Evolutionary conservation across 2,888 invertebrate genomes (phyloP), one percentile per base, ranked within the genome.

Genomic region (Zaprionus obscuricornis): DNA sequence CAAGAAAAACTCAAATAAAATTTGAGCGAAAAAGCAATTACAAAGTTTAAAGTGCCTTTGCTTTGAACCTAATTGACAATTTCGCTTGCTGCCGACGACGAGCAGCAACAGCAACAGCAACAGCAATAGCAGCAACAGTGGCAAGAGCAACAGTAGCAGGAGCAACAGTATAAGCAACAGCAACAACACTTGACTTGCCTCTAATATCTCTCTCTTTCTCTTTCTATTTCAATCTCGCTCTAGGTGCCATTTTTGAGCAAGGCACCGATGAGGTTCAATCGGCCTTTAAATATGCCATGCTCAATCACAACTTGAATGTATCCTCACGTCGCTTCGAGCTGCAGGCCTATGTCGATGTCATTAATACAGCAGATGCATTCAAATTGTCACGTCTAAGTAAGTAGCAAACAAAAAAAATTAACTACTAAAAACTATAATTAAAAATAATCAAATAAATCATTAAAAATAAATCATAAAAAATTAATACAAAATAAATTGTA

Each of bases 191-290:
- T n/a, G n/a, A n/a, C n/a, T n/a, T n/a, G n/a, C n/a, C n/a, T n/a
- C n/a, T n/a, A n/a, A n/a, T 22, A 22, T 7, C 4, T 22, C 4
- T 22, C 22, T 22, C 4, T 22, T 4, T 22, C 22, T 22, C 22
- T 22, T 4, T 22, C 22, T 22, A 22, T 22, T 4, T 22, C 22
- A 5, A 8, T 45, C 10, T 22, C 17, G 27, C 56, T 39, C 6
- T 92, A 97, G 97, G 97, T 86, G 96, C 96, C 46, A 96, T 97
- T 85, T 97, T 97, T 89, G 97, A 97, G 86, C 96, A 96, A 89
- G 96, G 96, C 57, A 96, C 96, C 0, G 96, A 96, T 88, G 97
- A 97, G 89, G 96, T 97, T 55, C 97, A 97, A 90, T 95, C 96
- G 66, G 97, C 96, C n/a, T 97, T 97, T 91, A 96, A 95, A 88